A percentile compares a stretch with the other conserved stretches of the same genome.
Evolutionary conservation across 2,888 invertebrate genomes (phyloP).

Genomic region (Dasysyrphus tricinctus): DNA sequence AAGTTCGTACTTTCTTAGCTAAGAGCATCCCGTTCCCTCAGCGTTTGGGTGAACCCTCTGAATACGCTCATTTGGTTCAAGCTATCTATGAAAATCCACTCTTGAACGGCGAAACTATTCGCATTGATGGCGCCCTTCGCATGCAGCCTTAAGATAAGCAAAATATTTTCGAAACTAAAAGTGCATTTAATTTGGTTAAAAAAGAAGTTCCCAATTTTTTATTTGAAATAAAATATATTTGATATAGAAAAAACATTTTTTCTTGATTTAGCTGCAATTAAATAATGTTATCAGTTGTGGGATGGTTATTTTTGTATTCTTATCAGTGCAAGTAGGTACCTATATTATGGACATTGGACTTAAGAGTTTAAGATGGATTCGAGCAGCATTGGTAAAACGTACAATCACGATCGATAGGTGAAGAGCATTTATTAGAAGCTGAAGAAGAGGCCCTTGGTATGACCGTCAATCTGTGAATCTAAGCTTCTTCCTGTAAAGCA

Average conservation of each 20-base stretch:
- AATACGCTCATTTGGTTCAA: slow-evolving; percentile 94
- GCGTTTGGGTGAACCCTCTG: slow-evolving; percentile 92
- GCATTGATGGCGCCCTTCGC: slow-evolving; percentile 92
- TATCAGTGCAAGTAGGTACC: slow-evolving; percentile 47
- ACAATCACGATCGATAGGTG: neutral
- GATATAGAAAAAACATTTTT: slow-evolving; percentile 14
- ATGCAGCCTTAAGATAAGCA: slow-evolving; percentile 85
- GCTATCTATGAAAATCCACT: slow-evolving; percentile 93
- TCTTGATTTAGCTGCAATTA: neutral
- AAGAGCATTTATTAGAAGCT: too few relatives aligned
- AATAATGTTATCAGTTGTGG: neutral
- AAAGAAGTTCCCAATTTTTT: slow-evolving; percentile 18
- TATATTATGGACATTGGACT: slow-evolving; percentile 5
- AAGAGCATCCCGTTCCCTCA: slow-evolving; percentile 93
- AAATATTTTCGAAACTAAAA: slow-evolving; percentile 33
- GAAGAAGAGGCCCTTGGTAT: too few relatives aligned
- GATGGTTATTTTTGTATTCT: slow-evolving; percentile 6
- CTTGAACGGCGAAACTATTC: slow-evolving; percentile 95
- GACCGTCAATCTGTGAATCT: too few relatives aligned
- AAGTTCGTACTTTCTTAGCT: slow-evolving; percentile 90
- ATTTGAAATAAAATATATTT: slow-evolving; percentile 60
- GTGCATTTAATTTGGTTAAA: slow-evolving; percentile 65
- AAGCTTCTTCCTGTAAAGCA: too few relatives aligned
- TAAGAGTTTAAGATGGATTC: neutral
- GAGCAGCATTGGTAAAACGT: neutral